These are phyloP conservation scores for Trichacis sp. DNA, from an alignment of 2,888 invertebrate genomes.

Conservation along the genomic window DNA sequence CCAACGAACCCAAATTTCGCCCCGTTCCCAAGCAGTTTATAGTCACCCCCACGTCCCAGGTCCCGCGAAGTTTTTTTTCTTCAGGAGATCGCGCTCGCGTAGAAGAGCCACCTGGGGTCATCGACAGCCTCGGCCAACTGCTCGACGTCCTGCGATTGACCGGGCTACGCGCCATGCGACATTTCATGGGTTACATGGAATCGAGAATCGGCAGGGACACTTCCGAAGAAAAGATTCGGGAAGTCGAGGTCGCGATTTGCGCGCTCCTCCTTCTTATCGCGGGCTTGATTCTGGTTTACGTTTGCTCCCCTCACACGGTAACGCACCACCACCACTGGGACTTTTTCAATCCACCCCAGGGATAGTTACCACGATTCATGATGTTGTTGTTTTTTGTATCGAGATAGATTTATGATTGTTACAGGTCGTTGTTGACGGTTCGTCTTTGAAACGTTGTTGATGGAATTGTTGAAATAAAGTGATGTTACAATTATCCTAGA, in stretches of 20 bases:
- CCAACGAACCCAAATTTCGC: background rate
- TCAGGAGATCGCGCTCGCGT: slow-evolving; percentile 38
- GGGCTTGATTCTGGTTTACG: slow-evolving; percentile 81
- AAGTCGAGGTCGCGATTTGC: slow-evolving; percentile 81
- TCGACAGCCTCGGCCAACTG: slow-evolving; percentile 79
- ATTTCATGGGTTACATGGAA: slow-evolving; percentile 77
- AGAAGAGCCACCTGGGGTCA: slow-evolving; percentile 76
- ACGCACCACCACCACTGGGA: slow-evolving; percentile 90
- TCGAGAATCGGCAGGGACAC: slow-evolving; percentile 75
- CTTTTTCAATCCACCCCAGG: slow-evolving; percentile 85
- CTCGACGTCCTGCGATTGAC: slow-evolving; percentile 78
- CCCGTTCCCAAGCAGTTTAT: slow-evolving; percentile 51
- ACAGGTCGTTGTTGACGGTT: slow-evolving; percentile 19
- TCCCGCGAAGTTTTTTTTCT: slow-evolving; percentile 55
- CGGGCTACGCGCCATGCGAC: slow-evolving; percentile 76
- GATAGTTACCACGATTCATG: slow-evolving; percentile 22
- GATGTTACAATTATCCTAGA: background rate
- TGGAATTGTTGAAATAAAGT: slow-evolving; percentile 39
- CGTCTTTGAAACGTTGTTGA: slow-evolving; percentile 33
- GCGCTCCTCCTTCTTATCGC: slow-evolving; percentile 84
- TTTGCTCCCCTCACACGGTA: slow-evolving; percentile 76
- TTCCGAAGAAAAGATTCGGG: slow-evolving; percentile 72
- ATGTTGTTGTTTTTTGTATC: slow-evolving; percentile 31
- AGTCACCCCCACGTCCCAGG: slow-evolving; percentile 57
- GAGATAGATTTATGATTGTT: slow-evolving; percentile 39